These are phyloP conservation scores for Cephus pulcher DNA, from an alignment of 2,888 invertebrate species.

Conservation along the genomic window DNA sequence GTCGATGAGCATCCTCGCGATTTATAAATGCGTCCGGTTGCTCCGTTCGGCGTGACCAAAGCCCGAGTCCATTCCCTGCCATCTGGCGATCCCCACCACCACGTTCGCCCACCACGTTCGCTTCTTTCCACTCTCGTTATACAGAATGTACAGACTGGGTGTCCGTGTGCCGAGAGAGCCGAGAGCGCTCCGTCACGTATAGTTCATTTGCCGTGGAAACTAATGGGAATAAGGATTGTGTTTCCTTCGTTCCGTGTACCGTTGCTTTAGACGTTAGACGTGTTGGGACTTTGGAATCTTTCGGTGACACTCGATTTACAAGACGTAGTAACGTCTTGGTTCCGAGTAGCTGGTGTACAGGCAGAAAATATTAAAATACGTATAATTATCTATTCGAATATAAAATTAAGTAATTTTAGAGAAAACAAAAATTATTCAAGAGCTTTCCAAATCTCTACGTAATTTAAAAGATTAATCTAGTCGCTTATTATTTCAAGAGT, in stretches of 20 bases:
- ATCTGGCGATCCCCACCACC: constrained; percentile 3
- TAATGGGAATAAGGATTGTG: neutral
- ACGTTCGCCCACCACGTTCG: neutral
- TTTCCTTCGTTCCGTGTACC: neutral
- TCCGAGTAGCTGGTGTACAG: neutral
- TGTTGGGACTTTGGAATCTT: neutral
- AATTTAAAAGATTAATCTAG: neutral
- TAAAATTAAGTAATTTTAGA: no score
- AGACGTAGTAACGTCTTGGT: neutral
- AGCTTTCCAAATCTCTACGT: neutral
- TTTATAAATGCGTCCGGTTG: constrained; percentile 41
- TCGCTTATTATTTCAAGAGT: neutral
- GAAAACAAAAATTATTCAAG: neutral
- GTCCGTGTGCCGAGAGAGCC: neutral
- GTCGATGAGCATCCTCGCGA: constrained; percentile 49
- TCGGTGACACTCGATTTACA: neutral
- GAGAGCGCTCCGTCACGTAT: neutral
- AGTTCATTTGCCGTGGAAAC: neutral
- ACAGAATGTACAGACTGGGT: neutral
- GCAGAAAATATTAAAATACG: neutral
- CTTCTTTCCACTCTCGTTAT: neutral
- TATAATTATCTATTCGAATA: no score
- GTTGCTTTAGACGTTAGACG: neutral
- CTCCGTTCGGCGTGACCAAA: neutral
- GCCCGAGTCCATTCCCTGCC: neutral